These are phyloP conservation scores for Apteryx owenii DNA, from an alignment of 2,113 vertebrate genomes.

Conservation along the genomic window DNA sequence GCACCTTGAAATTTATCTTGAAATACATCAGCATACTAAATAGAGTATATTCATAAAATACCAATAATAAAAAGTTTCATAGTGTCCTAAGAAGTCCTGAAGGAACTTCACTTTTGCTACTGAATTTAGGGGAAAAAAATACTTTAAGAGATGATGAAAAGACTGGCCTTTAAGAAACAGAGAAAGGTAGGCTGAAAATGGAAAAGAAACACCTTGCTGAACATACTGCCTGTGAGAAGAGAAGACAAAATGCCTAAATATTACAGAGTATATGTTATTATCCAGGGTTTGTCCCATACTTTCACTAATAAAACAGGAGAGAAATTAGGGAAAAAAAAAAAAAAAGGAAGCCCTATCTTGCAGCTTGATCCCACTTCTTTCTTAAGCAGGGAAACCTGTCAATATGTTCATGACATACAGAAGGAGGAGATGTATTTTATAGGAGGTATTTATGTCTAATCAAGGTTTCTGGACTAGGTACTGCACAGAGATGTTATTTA, in stretches of 20 bases:
- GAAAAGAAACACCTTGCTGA: neutral
- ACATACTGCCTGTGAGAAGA: neutral
- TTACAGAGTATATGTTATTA: neutral
- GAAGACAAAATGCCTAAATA: neutral
- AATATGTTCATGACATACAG: neutral
- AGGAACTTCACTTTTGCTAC: neutral
- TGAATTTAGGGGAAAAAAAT: neutral
- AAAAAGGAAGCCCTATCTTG: neutral
- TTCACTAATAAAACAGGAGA: neutral
- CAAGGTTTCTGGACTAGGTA: neutral
- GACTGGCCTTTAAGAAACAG: neutral
- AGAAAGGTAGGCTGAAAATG: neutral
- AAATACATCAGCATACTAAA: neutral
- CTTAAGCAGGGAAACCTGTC: neutral
- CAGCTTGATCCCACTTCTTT: neutral
- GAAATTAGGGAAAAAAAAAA: neutral
- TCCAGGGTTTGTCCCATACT: neutral
- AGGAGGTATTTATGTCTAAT: neutral
- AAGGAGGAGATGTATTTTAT: conserved; percentile 25
- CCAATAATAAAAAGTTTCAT: neutral
- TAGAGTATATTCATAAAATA: neutral
- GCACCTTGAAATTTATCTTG: neutral
- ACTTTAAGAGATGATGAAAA: neutral
- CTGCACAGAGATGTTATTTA: conserved; percentile 1
- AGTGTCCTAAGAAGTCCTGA: neutral